phyloP scores from a whole-genome alignment of 2,797 vertebrate genomes.

The Jordanella pulchra region DNA sequence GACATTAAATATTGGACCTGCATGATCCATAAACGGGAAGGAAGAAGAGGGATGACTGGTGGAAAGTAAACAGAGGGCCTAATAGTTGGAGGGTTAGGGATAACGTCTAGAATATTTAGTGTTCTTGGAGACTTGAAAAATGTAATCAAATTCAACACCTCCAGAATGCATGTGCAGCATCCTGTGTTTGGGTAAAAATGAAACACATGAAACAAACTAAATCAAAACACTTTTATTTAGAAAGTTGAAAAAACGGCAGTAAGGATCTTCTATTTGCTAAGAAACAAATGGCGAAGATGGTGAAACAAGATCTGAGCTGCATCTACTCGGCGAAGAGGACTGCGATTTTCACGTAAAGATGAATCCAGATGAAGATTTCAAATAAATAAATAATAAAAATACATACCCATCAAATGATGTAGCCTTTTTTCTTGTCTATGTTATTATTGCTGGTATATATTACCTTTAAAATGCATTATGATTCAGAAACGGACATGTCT shows the following conservation, averaged over 20 bases:
- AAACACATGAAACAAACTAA: slow-evolving; percentile 32
- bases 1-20: too few species aligned
- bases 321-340: slow-evolving; percentile 58
- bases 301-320: slow-evolving; percentile 61
- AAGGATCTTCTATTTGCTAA: slow-evolving; percentile 70
- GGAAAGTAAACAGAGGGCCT: too few species aligned
- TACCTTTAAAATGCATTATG: slow-evolving; percentile 75
- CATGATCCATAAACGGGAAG: too few species aligned
- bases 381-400: slow-evolving; percentile 81
- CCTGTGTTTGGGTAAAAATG: neutral
- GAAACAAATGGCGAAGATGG: slow-evolving; percentile 64
- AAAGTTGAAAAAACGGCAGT: slow-evolving; percentile 78
- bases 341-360: slow-evolving; percentile 66
- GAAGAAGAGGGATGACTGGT: too few species aligned
- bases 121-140: neutral
- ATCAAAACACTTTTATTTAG: slow-evolving; percentile 76
- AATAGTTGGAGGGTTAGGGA: too few species aligned
- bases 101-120: neutral
- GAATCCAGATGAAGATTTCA: slow-evolving; percentile 63
- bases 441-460: slow-evolving; percentile 82
- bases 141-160: neutral
- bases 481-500: slow-evolving; percentile 65
- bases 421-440: slow-evolving; percentile 76
- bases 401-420: slow-evolving; percentile 74
- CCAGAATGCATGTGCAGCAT: neutral